These are phyloP conservation scores for Ceratosolen fusciceps DNA, from an alignment of 1,140 invertebrate species.

Conservation along the genomic window DNA sequence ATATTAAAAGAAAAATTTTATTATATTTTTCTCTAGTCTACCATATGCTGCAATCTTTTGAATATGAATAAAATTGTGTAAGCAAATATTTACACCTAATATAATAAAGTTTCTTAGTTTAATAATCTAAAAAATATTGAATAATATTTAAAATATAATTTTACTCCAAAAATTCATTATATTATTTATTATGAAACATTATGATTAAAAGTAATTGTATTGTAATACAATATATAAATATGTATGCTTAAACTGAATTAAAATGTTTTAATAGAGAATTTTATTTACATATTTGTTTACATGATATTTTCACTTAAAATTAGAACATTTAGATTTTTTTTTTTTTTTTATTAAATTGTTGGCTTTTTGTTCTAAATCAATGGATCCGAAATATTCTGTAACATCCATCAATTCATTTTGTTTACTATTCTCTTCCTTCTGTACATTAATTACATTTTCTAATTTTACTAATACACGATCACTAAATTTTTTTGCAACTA, in stretches of 20 bases:
- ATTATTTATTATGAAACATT: conserved; percentile 14
- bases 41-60: background rate
- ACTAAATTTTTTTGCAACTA: conserved; percentile 53
- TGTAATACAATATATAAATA: conserved; percentile 7
- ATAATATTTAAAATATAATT: conserved; percentile 29
- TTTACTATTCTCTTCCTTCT: conserved; percentile 1
- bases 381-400: conserved; percentile 54
- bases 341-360: conserved; percentile 47
- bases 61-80: conserved; percentile 44
- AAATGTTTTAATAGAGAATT: conserved; percentile 21
- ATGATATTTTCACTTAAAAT: conserved; percentile 27
- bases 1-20: too few species aligned
- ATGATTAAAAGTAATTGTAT: background rate
- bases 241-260: conserved; percentile 6
- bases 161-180: background rate
- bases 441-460: background rate
- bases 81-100: conserved; percentile 34
- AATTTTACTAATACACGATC: conserved; percentile 35
- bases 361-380: conserved; percentile 47
- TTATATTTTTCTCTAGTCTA: too few species aligned
- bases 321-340: conserved; percentile 38
- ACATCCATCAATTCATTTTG: conserved; percentile 59
- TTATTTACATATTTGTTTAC: conserved; percentile 35
- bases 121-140: conserved; percentile 20
- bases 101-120: conserved; percentile 30